Conservation (phyloP, 2,797 vertebrate species). For the Pipistrellus nathusii region DNA sequence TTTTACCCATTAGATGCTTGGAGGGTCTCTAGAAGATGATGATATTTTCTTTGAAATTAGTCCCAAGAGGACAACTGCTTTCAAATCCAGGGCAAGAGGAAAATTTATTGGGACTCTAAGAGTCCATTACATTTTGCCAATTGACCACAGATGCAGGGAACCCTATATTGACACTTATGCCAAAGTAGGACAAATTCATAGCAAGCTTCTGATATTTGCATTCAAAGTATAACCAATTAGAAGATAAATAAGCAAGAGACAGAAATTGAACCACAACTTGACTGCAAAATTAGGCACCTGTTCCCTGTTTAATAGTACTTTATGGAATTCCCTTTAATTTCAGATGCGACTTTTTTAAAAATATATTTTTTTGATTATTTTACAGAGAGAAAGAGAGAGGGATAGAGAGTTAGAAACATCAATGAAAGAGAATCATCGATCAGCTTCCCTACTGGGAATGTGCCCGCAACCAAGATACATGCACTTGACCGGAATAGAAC, state of each 20-base stretch:
- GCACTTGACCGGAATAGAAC: no score
- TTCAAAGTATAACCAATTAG: neutral
- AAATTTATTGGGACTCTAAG: neutral
- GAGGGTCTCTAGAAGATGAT: constrained; percentile 11
- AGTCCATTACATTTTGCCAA: neutral
- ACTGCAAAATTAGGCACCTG: constrained; percentile 17
- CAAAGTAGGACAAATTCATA: constrained; percentile 12
- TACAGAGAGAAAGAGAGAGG: no score
- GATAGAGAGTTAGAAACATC: no score
- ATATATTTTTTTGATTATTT: no score
- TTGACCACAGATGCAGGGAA: neutral
- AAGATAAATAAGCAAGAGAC: neutral
- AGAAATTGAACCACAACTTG: constrained; percentile 37
- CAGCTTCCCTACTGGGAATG: no score
- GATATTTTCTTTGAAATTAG: constrained; percentile 23
- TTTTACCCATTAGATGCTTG: constrained; percentile 48
- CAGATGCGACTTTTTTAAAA: neutral
- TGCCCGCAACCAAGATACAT: no score
- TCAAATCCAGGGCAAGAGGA: constrained; percentile 35
- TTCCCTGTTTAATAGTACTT: constrained; percentile 6
- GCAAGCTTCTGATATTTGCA: constrained; percentile 44
- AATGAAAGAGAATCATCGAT: no score
- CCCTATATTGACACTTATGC: neutral
- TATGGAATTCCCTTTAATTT: constrained; percentile 45
- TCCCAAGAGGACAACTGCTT: neutral